Percentiles rank a stretch among this genome's conserved stretches.
These are phyloP conservation scores for Neoscelio sp. DNA, from an alignment of 2,888 invertebrate genomes.

Conservation along the genomic window DNA sequence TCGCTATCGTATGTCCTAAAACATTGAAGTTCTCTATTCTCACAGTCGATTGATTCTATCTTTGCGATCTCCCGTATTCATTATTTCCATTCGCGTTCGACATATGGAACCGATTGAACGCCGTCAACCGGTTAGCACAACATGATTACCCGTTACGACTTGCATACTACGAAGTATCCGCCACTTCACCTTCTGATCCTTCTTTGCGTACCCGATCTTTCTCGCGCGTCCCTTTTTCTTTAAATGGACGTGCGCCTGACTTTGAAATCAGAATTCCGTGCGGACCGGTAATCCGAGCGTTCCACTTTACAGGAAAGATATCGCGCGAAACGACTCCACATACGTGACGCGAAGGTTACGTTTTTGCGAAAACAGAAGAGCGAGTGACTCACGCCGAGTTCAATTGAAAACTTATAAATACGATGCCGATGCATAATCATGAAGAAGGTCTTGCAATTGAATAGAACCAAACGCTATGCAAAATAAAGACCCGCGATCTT, in stretches of 20 bases:
- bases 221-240: conserved; percentile 51
- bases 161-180: conserved; percentile 32
- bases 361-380: conserved; percentile 38
- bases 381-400: conserved; percentile 16
- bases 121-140: conserved; percentile 71
- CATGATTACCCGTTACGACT: conserved; percentile 72
- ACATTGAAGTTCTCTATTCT: conserved; percentile 29
- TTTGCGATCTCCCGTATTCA: conserved; percentile 31
- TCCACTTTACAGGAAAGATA: conserved; percentile 53
- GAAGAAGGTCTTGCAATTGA: conserved; percentile 5
- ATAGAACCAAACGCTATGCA: not conserved
- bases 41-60: conserved; percentile 54
- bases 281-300: conserved; percentile 40
- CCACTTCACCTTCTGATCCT: conserved; percentile 37
- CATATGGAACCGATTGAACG: conserved; percentile 65
- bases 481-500: conserved; percentile 1
- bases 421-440: conserved; percentile 4
- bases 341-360: conserved; percentile 31
- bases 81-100: conserved; percentile 53
- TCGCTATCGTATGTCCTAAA: conserved; percentile 10
- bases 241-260: conserved; percentile 44
- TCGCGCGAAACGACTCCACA: not conserved
- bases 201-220: conserved; percentile 53
- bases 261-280: conserved; percentile 54
- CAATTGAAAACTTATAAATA: conserved; percentile 27